Evolutionary conservation across 2,113 vertebrate genomes (phyloP), one percentile per base, ranked within the genome.

Genomic region (Chrysochloris asiatica): DNA sequence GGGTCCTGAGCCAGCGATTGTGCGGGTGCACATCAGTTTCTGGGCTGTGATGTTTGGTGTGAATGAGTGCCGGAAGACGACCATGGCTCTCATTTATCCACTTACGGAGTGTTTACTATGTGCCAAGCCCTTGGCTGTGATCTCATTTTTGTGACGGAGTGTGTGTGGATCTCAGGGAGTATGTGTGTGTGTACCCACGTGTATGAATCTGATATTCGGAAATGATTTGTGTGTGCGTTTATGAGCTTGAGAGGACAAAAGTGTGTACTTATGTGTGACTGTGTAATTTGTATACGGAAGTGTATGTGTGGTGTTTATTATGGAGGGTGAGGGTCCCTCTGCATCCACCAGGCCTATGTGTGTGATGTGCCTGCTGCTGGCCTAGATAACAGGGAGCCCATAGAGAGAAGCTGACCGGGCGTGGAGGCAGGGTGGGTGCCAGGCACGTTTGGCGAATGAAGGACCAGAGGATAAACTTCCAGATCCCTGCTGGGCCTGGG

Each of bases 151-250:
- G 78, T 54, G 56, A 63, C 43, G 16, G 22, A 36, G 72, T 52
- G 0, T 19, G 75, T 14, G 77, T 56, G 87, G 78, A 16, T 78
- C 41, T 54, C 65, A 8, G 45, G 78, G 73, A 82, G 54, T n/a
- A 24, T 10, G 82, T 26, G 65, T 48, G 76, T 9, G 72, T 52
- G 12, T 33, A 38, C 59, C 24, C 95, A 95, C 87, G 85, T 94
- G 94, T 77, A 10, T 75, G 93, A 33, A 22, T 47, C 43, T 75
- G 72, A 54, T 2, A 30, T 50, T 56, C 48, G 3, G 56, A n/a
- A 67, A 59, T 50, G 72, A 30, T 38, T 47, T 28, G 59, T 47
- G 59, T 63, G 41, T 26, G 48, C 59, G 5, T 30, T 86, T 67
- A 36, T n/a, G 71, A 83, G 90, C 13, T 73, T 4, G 12, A 6